Evolutionary conservation across 2,113 vertebrate genomes (phyloP).

Genomic region (cat (Felis catus)): F.catus_Fca126_mat1.0 CM031413.1:167980501-167981000

Average conservation of each 20-base stretch:
- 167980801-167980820: fast-evolving
- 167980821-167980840: fast-evolving
- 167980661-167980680: not conserved
- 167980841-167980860: not conserved
- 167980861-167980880: fast-evolving
- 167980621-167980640: fast-evolving
- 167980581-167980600: not conserved
- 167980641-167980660: not conserved
- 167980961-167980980: not conserved
- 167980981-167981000: fast-evolving
- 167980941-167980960: not conserved
- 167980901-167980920: not conserved
- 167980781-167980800: not conserved
- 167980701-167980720: not conserved
- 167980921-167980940: not conserved
- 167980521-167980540: not conserved
- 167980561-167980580: fast-evolving
- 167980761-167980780: not conserved
- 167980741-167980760: not conserved
- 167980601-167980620: not conserved
- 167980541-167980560: not conserved
- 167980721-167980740: fast-evolving
- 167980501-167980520: too few relatives aligned
- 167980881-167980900: not conserved
- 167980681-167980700: not conserved